A percentile compares a stretch with the other conserved stretches of the same genome.
Evolutionary conservation across 2,113 vertebrate species (phyloP).

Genomic region (Bubo blakistoni): DNA sequence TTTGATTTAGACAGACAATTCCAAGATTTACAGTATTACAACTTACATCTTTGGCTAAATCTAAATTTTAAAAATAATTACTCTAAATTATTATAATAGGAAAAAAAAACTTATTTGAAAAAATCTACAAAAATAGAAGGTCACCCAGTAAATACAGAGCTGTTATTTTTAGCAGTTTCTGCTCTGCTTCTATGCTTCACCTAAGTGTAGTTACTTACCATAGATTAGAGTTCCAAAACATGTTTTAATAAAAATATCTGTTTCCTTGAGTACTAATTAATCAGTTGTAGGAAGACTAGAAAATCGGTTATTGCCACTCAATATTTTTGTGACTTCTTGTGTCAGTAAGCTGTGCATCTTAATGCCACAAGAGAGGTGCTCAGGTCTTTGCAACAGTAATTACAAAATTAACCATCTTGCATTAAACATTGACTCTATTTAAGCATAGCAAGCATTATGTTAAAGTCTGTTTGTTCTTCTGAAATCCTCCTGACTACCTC

Average conservation of each 20-base stretch:
- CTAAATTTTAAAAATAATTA: neutral
- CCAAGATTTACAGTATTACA: neutral
- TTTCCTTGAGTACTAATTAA: constrained; percentile 10
- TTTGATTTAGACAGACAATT: neutral
- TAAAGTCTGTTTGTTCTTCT: neutral
- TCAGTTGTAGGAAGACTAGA: neutral
- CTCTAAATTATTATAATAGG: neutral
- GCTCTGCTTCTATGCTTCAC: constrained; percentile 34
- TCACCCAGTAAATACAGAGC: neutral
- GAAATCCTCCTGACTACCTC: neutral
- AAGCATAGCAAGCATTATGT: neutral
- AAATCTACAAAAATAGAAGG: neutral
- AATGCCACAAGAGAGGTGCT: neutral
- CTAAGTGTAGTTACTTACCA: constrained; percentile 55
- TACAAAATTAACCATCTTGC: constrained; percentile 45
- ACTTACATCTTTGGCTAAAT: neutral
- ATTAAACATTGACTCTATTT: constrained; percentile 15
- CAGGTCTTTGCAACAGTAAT: neutral
- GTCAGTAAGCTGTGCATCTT: neutral
- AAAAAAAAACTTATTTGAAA: neutral
- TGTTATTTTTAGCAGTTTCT: constrained; percentile 23
- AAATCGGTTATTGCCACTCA: neutral
- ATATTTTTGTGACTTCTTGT: neutral
- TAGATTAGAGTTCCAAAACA: constrained; percentile 1
- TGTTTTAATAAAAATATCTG: neutral